Percentiles rank a stretch among this genome's conserved stretches.
These are phyloP conservation scores for Esperia sulphurella DNA, from an alignment of 2,888 invertebrate genomes.

Conservation along the genomic window DNA sequence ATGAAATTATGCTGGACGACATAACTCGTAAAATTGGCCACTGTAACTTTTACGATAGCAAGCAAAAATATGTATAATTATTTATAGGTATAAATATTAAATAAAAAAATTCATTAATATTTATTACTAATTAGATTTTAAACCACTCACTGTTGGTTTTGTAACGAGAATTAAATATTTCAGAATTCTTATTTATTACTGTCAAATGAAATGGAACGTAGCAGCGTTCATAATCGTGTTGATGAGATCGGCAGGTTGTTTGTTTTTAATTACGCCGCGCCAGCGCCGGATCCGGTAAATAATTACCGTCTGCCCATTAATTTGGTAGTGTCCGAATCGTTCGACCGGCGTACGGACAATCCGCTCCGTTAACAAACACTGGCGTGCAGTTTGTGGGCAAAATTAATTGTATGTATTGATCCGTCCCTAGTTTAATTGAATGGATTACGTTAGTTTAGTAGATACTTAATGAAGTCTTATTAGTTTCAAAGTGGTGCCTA, in stretches of 20 bases:
- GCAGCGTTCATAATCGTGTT: conserved; percentile 8
- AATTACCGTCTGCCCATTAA: conserved; percentile 24
- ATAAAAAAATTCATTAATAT: too few relatives aligned
- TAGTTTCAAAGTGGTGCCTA: background rate
- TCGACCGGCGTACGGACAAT: conserved; percentile 13
- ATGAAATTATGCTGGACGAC: too few relatives aligned
- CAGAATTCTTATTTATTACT: too few relatives aligned
- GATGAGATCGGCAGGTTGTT: conserved; percentile 37
- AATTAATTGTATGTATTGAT: background rate
- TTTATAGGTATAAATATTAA: too few relatives aligned
- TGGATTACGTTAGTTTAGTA: too few relatives aligned
- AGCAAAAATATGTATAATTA: background rate
- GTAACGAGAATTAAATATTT: background rate
- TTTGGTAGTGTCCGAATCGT: conserved; percentile 8
- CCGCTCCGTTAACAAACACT: background rate
- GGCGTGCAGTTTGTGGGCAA: background rate
- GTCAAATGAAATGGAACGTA: background rate
- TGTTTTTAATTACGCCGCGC: conserved; percentile 40
- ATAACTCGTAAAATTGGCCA: too few relatives aligned
- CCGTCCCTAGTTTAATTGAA: background rate
- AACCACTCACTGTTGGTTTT: background rate
- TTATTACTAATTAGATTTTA: background rate
- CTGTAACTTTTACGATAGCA: background rate
- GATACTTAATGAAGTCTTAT: too few relatives aligned
- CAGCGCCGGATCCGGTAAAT: conserved; percentile 24